Percentiles rank a stretch among this genome's conserved stretches.
These are phyloP conservation scores for Gari tellinella DNA, from an alignment of 2,888 invertebrate genomes.

Conservation along the genomic window DNA sequence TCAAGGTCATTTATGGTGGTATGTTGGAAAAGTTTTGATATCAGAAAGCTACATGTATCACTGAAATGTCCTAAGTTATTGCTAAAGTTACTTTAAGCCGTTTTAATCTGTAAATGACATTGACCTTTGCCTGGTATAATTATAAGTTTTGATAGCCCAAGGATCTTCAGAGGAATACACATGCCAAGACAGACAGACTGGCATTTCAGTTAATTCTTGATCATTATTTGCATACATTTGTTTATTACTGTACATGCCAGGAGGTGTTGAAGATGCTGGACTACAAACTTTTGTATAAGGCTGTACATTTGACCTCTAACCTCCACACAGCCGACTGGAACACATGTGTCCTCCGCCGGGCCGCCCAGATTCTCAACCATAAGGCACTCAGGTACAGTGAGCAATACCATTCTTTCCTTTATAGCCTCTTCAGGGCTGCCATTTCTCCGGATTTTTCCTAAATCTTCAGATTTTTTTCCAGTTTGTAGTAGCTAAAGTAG, in stretches of 20 bases:
- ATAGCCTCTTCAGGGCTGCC: too few relatives aligned
- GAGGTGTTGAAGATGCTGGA: conserved; percentile 74
- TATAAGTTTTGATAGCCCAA: too few relatives aligned
- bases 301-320: conserved; percentile 78
- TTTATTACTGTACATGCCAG: conserved; percentile 57
- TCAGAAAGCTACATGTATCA: too few relatives aligned
- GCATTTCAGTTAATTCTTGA: neutral
- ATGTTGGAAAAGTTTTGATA: too few relatives aligned
- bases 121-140: neutral
- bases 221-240: neutral
- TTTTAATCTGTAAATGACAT: too few relatives aligned
- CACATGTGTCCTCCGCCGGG: conserved; percentile 70
- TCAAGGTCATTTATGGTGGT: too few relatives aligned
- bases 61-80: too few relatives aligned
- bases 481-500: too few relatives aligned
- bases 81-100: neutral
- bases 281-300: conserved; percentile 71
- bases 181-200: too few relatives aligned
- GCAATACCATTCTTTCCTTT: neutral
- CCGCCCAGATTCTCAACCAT: conserved; percentile 69
- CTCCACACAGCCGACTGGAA: conserved; percentile 83
- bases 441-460: too few relatives aligned
- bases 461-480: too few relatives aligned
- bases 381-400: conserved; percentile 69
- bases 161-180: too few relatives aligned